Conservation (phyloP, 1,140 invertebrate species). For the Carcinoscorpius rotundicauda region DNA sequence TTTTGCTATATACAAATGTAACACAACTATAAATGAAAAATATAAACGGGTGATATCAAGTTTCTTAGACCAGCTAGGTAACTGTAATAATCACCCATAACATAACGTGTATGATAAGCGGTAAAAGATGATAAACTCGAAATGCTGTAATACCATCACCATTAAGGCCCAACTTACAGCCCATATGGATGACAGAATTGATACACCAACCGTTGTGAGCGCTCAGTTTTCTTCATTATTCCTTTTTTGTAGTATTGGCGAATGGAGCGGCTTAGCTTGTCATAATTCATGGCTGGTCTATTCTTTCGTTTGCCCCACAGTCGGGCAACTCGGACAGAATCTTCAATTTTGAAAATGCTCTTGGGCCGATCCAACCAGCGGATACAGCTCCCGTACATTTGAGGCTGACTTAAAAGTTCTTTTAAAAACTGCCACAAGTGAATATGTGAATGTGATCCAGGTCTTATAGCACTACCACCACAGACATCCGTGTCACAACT, state of each 20-base stretch:
- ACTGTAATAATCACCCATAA: not conserved
- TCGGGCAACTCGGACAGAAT: constrained; percentile 86
- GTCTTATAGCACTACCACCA: constrained; percentile 31
- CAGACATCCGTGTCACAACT: constrained; percentile 30
- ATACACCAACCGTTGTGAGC: constrained; percentile 95
- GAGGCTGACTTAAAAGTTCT: constrained; percentile 76
- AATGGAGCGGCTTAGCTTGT: constrained; percentile 94
- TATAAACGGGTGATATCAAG: not conserved
- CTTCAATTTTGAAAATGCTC: constrained; percentile 98
- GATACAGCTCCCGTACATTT: constrained; percentile 80
- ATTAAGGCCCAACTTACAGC: constrained; percentile 42
- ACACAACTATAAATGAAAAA: not conserved
- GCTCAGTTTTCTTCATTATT: constrained; percentile 98
- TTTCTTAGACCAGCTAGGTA: constrained; percentile 2
- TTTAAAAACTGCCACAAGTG: constrained; percentile 99
- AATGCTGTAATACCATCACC: not conserved
- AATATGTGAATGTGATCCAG: constrained; percentile 64
- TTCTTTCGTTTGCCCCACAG: constrained; percentile 97
- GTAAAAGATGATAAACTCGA: not conserved
- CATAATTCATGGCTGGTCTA: constrained; percentile 98
- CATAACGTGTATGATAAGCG: constrained; percentile 11
- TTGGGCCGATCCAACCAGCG: constrained; percentile 88
- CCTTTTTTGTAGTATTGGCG: constrained; percentile 98
- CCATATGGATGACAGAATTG: constrained; percentile 95
- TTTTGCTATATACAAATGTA: too few relatives aligned